Base-by-base conservation (phyloP, 1,140 invertebrate genomes). In the Hycleus cichorii region DNA sequence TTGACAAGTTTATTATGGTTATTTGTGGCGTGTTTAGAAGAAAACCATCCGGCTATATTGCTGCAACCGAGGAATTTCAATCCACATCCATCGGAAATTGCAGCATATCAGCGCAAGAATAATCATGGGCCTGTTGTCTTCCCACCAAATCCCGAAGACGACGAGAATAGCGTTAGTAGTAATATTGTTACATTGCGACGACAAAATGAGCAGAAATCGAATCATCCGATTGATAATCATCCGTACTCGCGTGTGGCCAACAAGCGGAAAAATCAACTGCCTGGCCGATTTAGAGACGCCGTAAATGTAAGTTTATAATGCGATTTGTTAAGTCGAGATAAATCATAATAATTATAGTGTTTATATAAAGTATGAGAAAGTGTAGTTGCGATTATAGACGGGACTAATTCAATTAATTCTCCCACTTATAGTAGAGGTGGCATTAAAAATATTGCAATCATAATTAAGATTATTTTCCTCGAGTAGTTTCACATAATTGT, bases 31-130 rank as follows among this genome's bases (percentile, higher is more conserved):
- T 48, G 42, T 39, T 45, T 67, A 12, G 69, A 71, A 54, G 68
- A 69, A 49, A 59, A 63, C 11, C 60, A 64, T 43, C 63, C 63
- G 11, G 68, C 66, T 58, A 60, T 69, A 40, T 66, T 69, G 54
- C 59, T 71, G 9, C 60, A 60, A 7, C 70, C 70, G 12, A 59
- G 70, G 45, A 65, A 70, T 56, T 72, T 64, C 57, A 72, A 72
- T 56, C 70, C 70, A 25, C 70, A 72, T 62, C 70, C 70, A 24
- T 70, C 69, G 46, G 57, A 66, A 57, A 49, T 54, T 32, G 60
- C 54, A 26, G 57, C 55, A 45, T 46, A 52, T 45, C 42, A 44
- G 3, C 38, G 45, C 5, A 42, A 47, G 10, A 39, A 32, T 53
- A 57, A 58, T 51, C 40, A n/a, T 39, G 61, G 60, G n/a, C 59